Base-by-base conservation (phyloP, 2,797 vertebrate species). In the Botia kubotai region DNA sequence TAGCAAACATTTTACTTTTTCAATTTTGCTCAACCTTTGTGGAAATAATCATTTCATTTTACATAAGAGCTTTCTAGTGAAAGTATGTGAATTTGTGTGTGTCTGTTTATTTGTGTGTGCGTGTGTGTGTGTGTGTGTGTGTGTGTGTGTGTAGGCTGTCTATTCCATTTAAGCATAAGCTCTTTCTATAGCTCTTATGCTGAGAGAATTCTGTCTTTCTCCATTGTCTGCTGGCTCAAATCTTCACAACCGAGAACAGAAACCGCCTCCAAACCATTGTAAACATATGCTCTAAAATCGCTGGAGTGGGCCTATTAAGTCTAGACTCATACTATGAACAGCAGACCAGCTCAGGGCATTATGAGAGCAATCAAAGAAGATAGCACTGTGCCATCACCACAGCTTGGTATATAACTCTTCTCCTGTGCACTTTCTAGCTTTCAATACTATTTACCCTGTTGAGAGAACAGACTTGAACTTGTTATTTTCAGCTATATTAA, bases 141-240 rank as follows among this genome's bases (percentile, higher is more conserved):
- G 67, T 43, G 55, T 33, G 43, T 68, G 75, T 52, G 39, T 70
- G 68, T 46, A 52, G 13, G 16, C 26, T 33, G 55, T 36, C 26
- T 69, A 52, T 39, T 77, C 75, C 65, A 77, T 77, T 77, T 69
- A 58, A 65, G 33, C 39, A 69, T 68, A 33, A 0, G 43, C n/a
- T 43, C 36, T 48, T 68, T 77, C 66, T 48, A 29, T 67, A 58
- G 75, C 65, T 68, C n/a, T 55, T 57, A 69, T 46, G 68, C 6
- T 69, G 17, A 58, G 16, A 77, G 66, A 48, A 58, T 68, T 77
- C 36, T 69, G 52, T 68, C 36, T 55, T 69, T 12, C 52, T 46
- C 52, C 16, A 58, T 58, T 68, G 65, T 69, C 75, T 57, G 52
- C 75, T 58, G 75, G 52, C 46, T 58, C 65, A 69, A 36, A 69